A percentile compares a stretch with the other conserved stretches of the same genome.
phyloP scores from a whole-genome alignment of 2,797 vertebrate species.

The Heliangelus exortis region DNA sequence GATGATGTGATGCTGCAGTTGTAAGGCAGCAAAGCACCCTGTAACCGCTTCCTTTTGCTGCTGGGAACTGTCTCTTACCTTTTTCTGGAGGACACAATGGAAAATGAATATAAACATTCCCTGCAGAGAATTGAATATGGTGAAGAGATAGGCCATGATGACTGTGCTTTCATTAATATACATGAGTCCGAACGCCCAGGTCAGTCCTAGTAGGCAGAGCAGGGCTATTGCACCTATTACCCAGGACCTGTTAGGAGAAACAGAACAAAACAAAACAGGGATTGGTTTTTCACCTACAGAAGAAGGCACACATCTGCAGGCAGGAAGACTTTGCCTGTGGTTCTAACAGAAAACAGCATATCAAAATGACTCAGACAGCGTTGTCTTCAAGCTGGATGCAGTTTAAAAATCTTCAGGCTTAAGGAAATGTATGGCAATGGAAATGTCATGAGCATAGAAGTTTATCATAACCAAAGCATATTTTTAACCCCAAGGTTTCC shows the following conservation, averaged over 20 bases:
- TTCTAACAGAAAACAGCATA: constrained; percentile 38
- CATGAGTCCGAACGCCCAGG: constrained; percentile 99
- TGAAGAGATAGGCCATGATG: constrained; percentile 99
- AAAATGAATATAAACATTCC: constrained; percentile 99
- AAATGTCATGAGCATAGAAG: constrained; percentile 65
- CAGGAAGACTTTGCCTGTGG: constrained; percentile 18
- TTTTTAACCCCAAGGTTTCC: constrained; percentile 40
- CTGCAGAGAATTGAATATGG: constrained; percentile 99
- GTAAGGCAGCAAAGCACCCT: constrained; percentile 53
- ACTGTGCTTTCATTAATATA: constrained; percentile 99
- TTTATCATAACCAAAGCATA: constrained; percentile 60
- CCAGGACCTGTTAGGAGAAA: constrained; percentile 89
- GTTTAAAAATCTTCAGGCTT: constrained; percentile 67
- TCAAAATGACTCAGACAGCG: constrained; percentile 23
- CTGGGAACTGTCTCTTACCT: constrained; percentile 81
- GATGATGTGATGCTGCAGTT: background rate
- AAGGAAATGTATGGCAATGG: constrained; percentile 67
- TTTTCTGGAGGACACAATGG: constrained; percentile 99
- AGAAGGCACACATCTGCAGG: constrained; percentile 3
- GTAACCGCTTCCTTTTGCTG: background rate
- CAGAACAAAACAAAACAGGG: constrained; percentile 14
- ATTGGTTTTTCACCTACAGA: constrained; percentile 25
- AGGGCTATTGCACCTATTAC: constrained; percentile 97
- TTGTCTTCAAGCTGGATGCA: constrained; percentile 59
- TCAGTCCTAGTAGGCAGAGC: constrained; percentile 95